Evolutionary conservation across 2,888 invertebrate species (phyloP), one percentile per base, ranked within the genome.

Genomic region (Sminthurinus aureus): DNA sequence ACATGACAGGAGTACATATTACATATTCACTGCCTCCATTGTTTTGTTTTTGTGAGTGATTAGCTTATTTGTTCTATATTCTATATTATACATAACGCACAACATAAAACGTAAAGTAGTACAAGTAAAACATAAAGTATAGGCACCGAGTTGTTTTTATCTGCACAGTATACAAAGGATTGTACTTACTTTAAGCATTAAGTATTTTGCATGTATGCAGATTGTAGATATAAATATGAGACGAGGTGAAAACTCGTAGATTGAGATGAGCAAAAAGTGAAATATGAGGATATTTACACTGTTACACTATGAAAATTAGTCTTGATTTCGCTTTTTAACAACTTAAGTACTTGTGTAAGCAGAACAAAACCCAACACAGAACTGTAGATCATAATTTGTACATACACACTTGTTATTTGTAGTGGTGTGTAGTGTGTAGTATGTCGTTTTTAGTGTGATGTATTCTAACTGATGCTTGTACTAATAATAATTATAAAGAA

Each of bases 1-100:
- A 74, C 58, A 58, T 15, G 58, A 58, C n/a, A n/a, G n/a, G 26
- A 51, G 51, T 15, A 58, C 24, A 52, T 18, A 13, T 18, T 18
- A 58, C 58, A 58, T 58, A 2, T 58, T 15, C 58, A 58, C 38
- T 52, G 64, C 22, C 15, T 77, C 77, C 58, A 77, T 77, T 77
- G 77, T 77, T 77, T 77, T 64, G n/a, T 74, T 77, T 77, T 77
- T 64, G n/a, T 74, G 74, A 74, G 26, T 74, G 74, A 74, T 74
- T 74, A 74, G 26, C 38, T 74, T 24, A 71, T 71, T 71, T 71
- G 58, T 58, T 58, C 58, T 15, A 58, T 52, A 8, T 13, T 13
- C 52, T 52, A 52, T 58, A 58, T 58, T 6, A 15, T 9, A 13
- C 58, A 58, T 18, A n/a, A n/a, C n/a, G 18, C 9, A 58, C 58